Base-by-base conservation (phyloP, 2,113 vertebrate species). In the Prochilodus magdalenae region DNA sequence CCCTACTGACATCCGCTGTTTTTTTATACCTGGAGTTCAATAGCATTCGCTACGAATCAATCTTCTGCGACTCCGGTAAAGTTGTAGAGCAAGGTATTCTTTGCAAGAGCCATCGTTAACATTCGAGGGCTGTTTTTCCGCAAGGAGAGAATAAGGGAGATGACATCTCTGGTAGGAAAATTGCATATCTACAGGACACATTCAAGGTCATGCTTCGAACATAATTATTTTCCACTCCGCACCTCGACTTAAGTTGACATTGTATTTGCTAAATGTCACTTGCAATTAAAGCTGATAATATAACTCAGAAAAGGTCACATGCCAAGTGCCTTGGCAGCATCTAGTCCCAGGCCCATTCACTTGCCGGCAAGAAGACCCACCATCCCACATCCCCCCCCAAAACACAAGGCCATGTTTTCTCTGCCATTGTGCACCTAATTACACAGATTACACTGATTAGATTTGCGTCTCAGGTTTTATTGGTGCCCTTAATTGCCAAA, bases 211-310 rank as follows among this genome's bases (percentile, higher is more conserved):
- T 82, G 86, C 77, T 86, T 83, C 71, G 83, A 84, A 88, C 90
- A 90, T 90, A 86, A 91, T 89, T 86, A 89, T 89, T 90, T 89
- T 87, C 86, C 89, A 85, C 86, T 81, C 79, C 81, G 83, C 65
- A 84, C 86, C 85, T 84, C 49, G 27, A 85, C 75, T 87, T 91
- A 91, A 90, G 89, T 83, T 88, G 91, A 76, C 92, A 85, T 91
- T 89, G 91, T 94, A 89, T 93, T 93, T 90, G 86, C 76, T 90
- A 93, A 94, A 94, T 94, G 93, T 94, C 93, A 94, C 89, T 92
- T 82, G 90, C 90, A 93, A 94, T 94, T 94, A 93, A 92, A 93
- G 87, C 84, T 90, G 90, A 93, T 93, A 91, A 92, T 93, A 90
- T 89, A 91, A 89, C 86, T 69, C 78, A 26, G 91, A 87, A 93